Evolutionary conservation across 2,797 vertebrate species (phyloP).

Genomic region (Sandelia bainsii): DNA sequence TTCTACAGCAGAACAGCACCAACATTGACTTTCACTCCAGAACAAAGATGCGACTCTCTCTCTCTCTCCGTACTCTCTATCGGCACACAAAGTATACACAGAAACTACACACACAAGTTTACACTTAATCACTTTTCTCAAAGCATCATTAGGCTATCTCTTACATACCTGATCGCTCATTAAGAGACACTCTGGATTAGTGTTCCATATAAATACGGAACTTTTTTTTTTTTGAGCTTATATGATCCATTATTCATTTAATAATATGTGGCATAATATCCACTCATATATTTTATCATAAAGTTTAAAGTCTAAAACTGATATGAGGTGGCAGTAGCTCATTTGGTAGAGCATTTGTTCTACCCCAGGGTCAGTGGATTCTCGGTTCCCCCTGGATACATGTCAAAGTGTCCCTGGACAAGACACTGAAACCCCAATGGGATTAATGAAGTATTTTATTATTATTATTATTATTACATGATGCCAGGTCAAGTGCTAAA

Average conservation of each 20-base stretch:
- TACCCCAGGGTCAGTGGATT: too few relatives aligned
- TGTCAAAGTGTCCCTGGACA: too few relatives aligned
- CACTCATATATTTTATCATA: not conserved
- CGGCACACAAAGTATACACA: not conserved
- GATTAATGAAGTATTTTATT: too few relatives aligned
- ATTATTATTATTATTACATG: too few relatives aligned
- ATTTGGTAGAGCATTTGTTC: too few relatives aligned
- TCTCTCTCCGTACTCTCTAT: constrained; percentile 1
- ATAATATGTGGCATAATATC: not conserved
- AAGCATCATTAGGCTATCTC: not conserved
- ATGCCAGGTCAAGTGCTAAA: not conserved
- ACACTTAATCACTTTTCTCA: constrained; percentile 1
- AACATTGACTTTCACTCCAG: constrained; percentile 40
- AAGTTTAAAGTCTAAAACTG: not conserved
- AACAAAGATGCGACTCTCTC: constrained; percentile 10
- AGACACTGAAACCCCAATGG: too few relatives aligned
- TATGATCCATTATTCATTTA: not conserved
- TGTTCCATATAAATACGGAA: not conserved
- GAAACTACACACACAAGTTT: not conserved
- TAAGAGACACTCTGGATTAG: not conserved
- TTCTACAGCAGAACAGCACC: constrained; percentile 46
- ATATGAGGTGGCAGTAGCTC: too few relatives aligned
- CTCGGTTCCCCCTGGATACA: too few relatives aligned
- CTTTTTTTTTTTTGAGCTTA: not conserved
- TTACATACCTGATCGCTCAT: constrained; percentile 8